phyloP scores from a whole-genome alignment of 2,888 invertebrate species.

The Clistopyga incitator region DNA sequence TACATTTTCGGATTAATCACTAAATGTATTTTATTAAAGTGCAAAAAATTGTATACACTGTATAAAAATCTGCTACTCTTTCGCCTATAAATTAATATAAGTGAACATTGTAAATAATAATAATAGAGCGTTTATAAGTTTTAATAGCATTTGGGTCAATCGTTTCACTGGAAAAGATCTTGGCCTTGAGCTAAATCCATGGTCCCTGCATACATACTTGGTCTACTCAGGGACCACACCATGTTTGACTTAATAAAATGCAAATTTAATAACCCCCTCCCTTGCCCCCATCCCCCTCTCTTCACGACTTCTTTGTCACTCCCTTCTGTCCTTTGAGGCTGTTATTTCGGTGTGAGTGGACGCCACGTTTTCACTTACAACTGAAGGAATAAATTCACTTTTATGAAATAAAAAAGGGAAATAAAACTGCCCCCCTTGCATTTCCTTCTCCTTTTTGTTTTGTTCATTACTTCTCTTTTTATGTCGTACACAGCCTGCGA shows the following conservation, averaged over 20 bases:
- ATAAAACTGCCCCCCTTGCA: not conserved
- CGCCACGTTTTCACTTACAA: not conserved
- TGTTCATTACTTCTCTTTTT: not conserved
- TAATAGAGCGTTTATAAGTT: not conserved
- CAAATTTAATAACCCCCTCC: constrained; percentile 5
- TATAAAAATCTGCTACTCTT: not conserved
- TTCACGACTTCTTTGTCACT: not conserved
- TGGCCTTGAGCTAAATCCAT: not conserved
- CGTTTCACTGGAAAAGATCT: not conserved
- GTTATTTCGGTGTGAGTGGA: constrained; percentile 8
- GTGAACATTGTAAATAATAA: not conserved
- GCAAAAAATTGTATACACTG: not conserved
- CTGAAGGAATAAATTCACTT: not conserved
- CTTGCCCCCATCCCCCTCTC: not conserved
- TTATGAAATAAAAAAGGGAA: constrained; percentile 1
- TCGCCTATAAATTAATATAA: not conserved
- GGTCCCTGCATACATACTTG: not conserved
- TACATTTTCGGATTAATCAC: not conserved
- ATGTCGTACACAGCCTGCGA: not conserved
- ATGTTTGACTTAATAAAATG: constrained; percentile 13
- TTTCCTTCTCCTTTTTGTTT: not conserved
- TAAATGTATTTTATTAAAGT: not conserved
- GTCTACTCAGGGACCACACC: not conserved
- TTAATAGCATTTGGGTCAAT: not conserved
- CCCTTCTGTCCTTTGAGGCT: constrained; percentile 3